phyloP scores from a whole-genome alignment of 2,113 vertebrate species.

The Cairina moschata region DNA sequence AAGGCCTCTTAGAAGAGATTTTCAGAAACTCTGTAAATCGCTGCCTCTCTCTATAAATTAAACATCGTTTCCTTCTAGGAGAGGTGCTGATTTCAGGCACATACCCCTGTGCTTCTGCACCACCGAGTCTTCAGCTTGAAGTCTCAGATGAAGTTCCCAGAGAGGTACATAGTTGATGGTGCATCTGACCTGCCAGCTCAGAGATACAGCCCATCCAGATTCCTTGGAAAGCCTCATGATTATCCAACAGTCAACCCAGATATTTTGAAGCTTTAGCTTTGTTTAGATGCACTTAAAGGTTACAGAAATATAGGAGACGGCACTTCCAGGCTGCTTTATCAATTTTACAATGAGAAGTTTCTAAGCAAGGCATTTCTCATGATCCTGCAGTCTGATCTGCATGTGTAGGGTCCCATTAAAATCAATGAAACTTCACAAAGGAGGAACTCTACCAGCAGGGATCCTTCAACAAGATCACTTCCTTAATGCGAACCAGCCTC shows the following conservation, averaged over 20 bases:
- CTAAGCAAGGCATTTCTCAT: background rate
- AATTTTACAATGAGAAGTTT: background rate
- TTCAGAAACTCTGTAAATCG: background rate
- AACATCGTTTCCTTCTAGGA: background rate
- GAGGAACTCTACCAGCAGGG: background rate
- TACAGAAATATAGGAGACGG: background rate
- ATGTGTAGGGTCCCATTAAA: accelerated
- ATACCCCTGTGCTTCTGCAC: background rate
- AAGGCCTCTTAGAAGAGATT: background rate
- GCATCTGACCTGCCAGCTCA: background rate
- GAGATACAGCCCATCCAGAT: background rate
- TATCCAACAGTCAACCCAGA: background rate
- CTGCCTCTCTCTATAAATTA: background rate
- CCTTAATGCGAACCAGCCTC: background rate
- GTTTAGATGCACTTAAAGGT: background rate
- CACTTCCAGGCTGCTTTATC: background rate
- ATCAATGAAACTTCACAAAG: background rate
- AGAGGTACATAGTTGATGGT: background rate
- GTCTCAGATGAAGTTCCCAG: background rate
- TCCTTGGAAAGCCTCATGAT: background rate
- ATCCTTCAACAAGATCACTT: background rate
- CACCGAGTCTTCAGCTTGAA: background rate
- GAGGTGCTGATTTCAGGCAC: background rate
- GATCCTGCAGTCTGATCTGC: background rate
- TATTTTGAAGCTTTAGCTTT: background rate